phyloP scores from a whole-genome alignment of 92 coral and sea anemone species.

The Paramuricea clavata region DNA sequence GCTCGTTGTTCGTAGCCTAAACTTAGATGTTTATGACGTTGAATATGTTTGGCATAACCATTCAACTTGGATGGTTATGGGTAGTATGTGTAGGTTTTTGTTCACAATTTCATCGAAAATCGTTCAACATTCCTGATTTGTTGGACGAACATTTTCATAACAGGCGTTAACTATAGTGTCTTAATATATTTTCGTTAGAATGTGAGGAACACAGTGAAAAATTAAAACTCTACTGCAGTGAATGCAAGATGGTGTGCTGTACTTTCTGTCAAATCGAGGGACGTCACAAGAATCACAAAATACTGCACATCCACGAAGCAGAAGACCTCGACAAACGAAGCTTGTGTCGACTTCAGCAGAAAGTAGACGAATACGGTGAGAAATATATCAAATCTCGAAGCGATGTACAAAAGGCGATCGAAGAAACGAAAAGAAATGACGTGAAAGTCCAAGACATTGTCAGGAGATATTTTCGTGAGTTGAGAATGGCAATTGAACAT shows the following conservation, averaged over 20 bases:
- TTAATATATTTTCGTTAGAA: conserved; percentile 72
- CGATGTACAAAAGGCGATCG: conserved; percentile 90
- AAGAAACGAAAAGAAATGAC: conserved; percentile 76
- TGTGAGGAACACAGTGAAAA: conserved; percentile 86
- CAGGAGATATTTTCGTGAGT: conserved; percentile 82
- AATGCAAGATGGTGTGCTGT: conserved; percentile 86
- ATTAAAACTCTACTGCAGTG: conserved; percentile 90
- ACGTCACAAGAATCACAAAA: conserved; percentile 86
- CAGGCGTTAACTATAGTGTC: too few relatives aligned
- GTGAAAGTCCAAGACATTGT: conserved; percentile 11
- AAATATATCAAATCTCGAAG: conserved; percentile 89
- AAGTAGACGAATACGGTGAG: conserved; percentile 90
- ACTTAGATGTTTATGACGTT: too few relatives aligned
- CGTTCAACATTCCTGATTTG: too few relatives aligned
- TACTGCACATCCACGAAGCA: conserved; percentile 92
- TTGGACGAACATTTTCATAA: too few relatives aligned
- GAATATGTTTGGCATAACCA: too few relatives aligned
- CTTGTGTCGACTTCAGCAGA: conserved; percentile 72
- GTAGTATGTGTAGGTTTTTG: too few relatives aligned
- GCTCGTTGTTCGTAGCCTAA: too few relatives aligned
- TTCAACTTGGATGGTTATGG: too few relatives aligned
- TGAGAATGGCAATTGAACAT: conserved; percentile 88
- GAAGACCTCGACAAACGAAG: conserved; percentile 84
- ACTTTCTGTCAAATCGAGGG: conserved; percentile 83
- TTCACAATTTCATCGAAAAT: too few relatives aligned